These are phyloP conservation scores for Yasuhikotakia modesta DNA, from an alignment of 2,797 vertebrate genomes.

Conservation along the genomic window DNA sequence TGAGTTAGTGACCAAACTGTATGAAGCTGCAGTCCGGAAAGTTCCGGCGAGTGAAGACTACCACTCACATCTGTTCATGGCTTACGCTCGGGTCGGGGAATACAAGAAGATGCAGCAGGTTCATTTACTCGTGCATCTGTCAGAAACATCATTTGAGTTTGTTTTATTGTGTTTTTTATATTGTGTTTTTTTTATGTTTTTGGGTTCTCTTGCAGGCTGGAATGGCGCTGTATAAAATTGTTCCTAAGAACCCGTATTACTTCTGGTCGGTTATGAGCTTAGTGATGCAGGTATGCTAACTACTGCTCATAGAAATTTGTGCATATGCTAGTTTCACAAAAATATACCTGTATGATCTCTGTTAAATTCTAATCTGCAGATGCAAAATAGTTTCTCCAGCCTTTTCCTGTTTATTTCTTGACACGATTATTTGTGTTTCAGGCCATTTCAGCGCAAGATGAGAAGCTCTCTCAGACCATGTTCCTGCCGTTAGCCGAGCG, in stretches of 20 bases:
- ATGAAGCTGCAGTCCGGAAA: slow-evolving; percentile 96
- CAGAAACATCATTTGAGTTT: not conserved
- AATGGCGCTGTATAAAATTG: slow-evolving; percentile 98
- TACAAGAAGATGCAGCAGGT: slow-evolving; percentile 99
- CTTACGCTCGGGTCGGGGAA: slow-evolving; percentile 94
- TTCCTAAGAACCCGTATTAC: slow-evolving; percentile 98
- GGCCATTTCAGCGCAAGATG: slow-evolving; percentile 97
- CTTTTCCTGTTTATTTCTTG: not conserved
- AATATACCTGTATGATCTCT: no score
- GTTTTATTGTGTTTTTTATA: not conserved
- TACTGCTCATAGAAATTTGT: not conserved
- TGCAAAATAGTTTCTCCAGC: no score
- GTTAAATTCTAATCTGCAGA: no score
- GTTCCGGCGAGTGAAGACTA: slow-evolving; percentile 96
- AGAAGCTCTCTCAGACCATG: slow-evolving; percentile 96
- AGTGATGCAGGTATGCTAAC: slow-evolving; percentile 91
- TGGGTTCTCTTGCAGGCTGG: slow-evolving; percentile 82
- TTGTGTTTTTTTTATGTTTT: not conserved
- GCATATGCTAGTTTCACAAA: no score
- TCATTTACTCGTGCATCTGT: slow-evolving; percentile 24
- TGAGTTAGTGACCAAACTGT: slow-evolving; percentile 96
- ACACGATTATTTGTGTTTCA: slow-evolving; percentile 57
- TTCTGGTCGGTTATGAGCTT: slow-evolving; percentile 99
- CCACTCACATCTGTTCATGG: slow-evolving; percentile 99
- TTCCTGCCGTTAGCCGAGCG: slow-evolving; percentile 95